Conservation (phyloP, 53 echinoderm and acorn worm species). For the Antedon mediterranea region DNA sequence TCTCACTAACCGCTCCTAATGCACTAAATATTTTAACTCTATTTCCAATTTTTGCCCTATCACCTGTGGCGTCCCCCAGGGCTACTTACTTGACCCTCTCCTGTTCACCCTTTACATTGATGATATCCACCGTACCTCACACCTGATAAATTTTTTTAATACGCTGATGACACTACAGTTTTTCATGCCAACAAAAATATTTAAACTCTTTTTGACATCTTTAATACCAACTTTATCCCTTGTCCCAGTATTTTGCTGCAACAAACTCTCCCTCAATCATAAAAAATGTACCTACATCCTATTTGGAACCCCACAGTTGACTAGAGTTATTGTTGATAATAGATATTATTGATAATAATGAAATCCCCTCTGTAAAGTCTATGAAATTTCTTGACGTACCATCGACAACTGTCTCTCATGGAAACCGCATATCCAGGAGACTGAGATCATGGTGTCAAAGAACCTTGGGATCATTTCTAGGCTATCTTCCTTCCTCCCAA, state of each 20-base stretch:
- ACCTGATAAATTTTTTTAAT: neutral
- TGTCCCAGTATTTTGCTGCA: conserved; percentile 11
- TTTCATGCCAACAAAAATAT: neutral
- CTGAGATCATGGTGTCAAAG: neutral
- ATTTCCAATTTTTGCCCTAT: neutral
- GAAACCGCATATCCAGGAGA: neutral
- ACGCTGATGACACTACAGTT: conserved; percentile 15
- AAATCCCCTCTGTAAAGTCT: neutral
- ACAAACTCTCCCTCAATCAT: conserved; percentile 7
- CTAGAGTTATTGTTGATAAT: neutral
- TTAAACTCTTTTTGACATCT: conserved; percentile 1
- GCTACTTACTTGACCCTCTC: conserved; percentile 1
- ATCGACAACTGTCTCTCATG: neutral
- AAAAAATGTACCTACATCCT: conserved; percentile 11
- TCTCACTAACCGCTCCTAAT: conserved; percentile 1
- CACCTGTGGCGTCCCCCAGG: conserved; percentile 6
- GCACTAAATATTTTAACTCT: neutral
- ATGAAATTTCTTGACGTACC: neutral
- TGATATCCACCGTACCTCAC: no score
- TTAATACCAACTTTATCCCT: neutral
- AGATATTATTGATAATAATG: neutral
- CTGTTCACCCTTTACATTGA: neutral
- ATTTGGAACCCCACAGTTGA: neutral
- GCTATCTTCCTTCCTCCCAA: no score
- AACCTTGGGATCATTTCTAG: neutral